Evolutionary conservation across 2,888 invertebrate genomes (phyloP).

Genomic region (Parnassius smintheus): DNA sequence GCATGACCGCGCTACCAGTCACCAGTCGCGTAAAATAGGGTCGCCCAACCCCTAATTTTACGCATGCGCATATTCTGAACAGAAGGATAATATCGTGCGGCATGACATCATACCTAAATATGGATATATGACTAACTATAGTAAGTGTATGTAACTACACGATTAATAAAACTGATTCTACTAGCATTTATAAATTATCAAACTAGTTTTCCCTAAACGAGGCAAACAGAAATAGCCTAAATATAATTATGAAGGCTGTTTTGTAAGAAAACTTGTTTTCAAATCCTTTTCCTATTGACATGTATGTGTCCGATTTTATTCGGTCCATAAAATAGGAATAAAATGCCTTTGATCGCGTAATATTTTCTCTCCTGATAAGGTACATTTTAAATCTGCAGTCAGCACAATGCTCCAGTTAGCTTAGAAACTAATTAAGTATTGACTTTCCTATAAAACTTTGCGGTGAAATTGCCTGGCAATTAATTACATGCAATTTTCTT

Average conservation of each 20-base stretch:
- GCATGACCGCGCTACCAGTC: conserved; percentile 33
- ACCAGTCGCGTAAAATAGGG: conserved; percentile 10
- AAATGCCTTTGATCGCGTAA: not conserved
- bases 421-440: conserved; percentile 40
- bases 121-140: conserved; percentile 12
- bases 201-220: no score
- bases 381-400: conserved; percentile 7
- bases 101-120: conserved; percentile 24
- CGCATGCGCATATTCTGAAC: conserved; percentile 15
- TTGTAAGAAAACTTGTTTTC: not conserved
- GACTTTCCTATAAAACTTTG: conserved; percentile 51
- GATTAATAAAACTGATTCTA: no score
- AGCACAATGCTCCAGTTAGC: conserved; percentile 14
- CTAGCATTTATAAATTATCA: no score
- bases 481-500: conserved; percentile 46
- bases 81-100: not conserved
- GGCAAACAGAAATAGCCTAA: no score
- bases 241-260: not conserved
- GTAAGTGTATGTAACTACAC: no score
- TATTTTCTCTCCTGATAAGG: not conserved
- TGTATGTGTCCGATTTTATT: not conserved
- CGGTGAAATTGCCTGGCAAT: conserved; percentile 53
- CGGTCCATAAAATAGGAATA: not conserved
- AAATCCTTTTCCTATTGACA: not conserved
- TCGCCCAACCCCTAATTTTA: conserved; percentile 15